Base-by-base conservation (phyloP, 2,113 vertebrate species). In the Carlito syrichta region DNA sequence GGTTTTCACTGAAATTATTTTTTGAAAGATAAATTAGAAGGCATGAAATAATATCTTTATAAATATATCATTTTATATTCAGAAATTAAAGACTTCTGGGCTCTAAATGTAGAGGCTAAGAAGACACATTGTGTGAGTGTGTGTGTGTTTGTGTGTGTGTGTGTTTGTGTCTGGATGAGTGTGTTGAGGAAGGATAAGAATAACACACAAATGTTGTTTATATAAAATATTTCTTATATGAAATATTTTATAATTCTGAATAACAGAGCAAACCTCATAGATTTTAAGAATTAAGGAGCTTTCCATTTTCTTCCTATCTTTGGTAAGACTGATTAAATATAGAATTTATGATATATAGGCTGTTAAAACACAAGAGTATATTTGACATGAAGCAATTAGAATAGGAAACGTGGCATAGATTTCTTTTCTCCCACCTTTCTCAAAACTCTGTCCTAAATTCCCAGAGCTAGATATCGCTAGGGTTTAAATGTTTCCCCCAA, bases 311-410 rank as follows among this genome's bases (percentile, higher is more conserved):
- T 92, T 82, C 77, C 56, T 68, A 52, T 92, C 69, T 69, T 83
- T 91, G 19, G 4, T 90, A 22, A 94, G 35, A 8, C 48, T 96
- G 69, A 77, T 90, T 91, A 94, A 71, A 94, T 85, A 79, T 56
- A 87, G 43, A 12, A 79, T 9, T 92, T 35, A n/a, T 94, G 30
- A 89, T 62, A 60, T 76, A 63, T 62, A 91, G 50, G 32, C 30
- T 93, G 90, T 93, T 91, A 69, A 89, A 88, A 89, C 30, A 89
- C 77, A 94, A 76, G 35, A 76, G 22, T 12, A 76, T 52, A 89
- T 66, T 54, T 86, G 60, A 96, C 35, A 19, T 81, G 27, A 87
- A 91, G 58, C 43, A 85, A 96, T 88, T 95, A 92, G 43, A 92
- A 56, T 13, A 81, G 56, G 56, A 97, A 63, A 73, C 14, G 52